Evolutionary conservation across 1,140 invertebrate species (phyloP).

Genomic region (Leptinotarsa texana): DNA sequence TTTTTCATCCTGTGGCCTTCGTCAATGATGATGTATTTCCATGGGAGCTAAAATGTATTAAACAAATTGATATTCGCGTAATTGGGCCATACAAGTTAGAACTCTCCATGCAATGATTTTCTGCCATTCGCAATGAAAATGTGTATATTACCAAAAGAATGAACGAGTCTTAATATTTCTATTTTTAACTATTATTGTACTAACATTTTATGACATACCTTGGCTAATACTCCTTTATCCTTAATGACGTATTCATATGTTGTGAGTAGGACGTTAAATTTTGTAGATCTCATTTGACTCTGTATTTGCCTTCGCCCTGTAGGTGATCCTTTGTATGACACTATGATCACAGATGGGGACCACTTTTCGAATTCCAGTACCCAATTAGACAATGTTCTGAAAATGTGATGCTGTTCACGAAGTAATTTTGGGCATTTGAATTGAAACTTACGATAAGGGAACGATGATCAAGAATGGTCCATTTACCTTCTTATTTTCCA

Average conservation of each 20-base stretch:
- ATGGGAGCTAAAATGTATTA: conserved; percentile 54
- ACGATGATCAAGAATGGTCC: conserved; percentile 99
- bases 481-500: conserved; percentile 89
- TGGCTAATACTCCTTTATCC: conserved; percentile 70
- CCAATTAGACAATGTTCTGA: conserved; percentile 96
- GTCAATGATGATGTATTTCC: conserved; percentile 98
- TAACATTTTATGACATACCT: not conserved
- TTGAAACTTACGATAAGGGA: conserved; percentile 76
- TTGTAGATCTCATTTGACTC: conserved; percentile 85
- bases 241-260: conserved; percentile 97
- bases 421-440: not conserved
- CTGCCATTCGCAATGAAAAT: too few relatives aligned
- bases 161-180: too few relatives aligned
- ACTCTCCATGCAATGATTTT: too few relatives aligned
- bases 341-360: conserved; percentile 99
- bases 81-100: too few relatives aligned
- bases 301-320: conserved; percentile 81
- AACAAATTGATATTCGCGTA: not conserved
- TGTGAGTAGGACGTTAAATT: conserved; percentile 97
- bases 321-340: conserved; percentile 95
- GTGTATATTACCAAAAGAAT: too few relatives aligned
- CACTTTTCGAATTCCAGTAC: conserved; percentile 99
- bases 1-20: conserved; percentile 99
- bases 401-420: not conserved
- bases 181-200: too few relatives aligned